Evolutionary conservation across 2,888 invertebrate genomes (phyloP).

Genomic region (Scelioninae gen. 1): DNA sequence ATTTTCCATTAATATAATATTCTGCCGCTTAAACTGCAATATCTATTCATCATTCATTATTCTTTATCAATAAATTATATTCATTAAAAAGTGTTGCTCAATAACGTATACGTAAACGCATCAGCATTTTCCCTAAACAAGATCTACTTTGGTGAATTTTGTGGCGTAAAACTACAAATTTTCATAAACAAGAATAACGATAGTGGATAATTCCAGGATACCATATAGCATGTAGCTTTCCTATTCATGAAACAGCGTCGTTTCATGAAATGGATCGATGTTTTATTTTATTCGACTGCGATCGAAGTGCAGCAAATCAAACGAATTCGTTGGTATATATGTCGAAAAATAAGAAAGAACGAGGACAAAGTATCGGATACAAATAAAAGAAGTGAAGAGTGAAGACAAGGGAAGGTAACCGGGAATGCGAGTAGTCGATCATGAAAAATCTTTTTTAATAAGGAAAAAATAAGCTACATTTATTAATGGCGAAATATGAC

Average conservation of each 20-base stretch:
- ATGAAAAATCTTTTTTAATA: too few relatives aligned
- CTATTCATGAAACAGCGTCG: constrained; percentile 51
- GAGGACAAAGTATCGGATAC: neutral
- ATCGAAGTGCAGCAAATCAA: constrained; percentile 39
- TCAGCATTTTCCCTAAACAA: neutral
- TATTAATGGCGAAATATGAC: too few relatives aligned
- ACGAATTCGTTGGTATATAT: constrained; percentile 17
- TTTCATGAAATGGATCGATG: constrained; percentile 26
- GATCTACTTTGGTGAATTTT: neutral
- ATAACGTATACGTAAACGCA: neutral
- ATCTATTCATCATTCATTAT: too few relatives aligned
- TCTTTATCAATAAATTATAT: too few relatives aligned
- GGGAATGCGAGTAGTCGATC: too few relatives aligned
- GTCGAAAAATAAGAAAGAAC: constrained; percentile 31
- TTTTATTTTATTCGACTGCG: constrained; percentile 45
- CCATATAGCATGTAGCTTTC: constrained; percentile 31
- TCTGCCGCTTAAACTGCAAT: too few relatives aligned
- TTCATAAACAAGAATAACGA: constrained; percentile 30
- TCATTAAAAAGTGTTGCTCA: too few relatives aligned
- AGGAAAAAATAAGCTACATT: too few relatives aligned
- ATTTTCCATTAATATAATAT: too few relatives aligned
- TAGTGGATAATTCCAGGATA: constrained; percentile 30
- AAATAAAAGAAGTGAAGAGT: too few relatives aligned
- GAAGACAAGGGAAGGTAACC: too few relatives aligned
- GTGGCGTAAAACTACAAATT: constrained; percentile 13